phyloP scores from a whole-genome alignment of 64 coral and sea anemone genomes.

The Montipora cactus region DNA sequence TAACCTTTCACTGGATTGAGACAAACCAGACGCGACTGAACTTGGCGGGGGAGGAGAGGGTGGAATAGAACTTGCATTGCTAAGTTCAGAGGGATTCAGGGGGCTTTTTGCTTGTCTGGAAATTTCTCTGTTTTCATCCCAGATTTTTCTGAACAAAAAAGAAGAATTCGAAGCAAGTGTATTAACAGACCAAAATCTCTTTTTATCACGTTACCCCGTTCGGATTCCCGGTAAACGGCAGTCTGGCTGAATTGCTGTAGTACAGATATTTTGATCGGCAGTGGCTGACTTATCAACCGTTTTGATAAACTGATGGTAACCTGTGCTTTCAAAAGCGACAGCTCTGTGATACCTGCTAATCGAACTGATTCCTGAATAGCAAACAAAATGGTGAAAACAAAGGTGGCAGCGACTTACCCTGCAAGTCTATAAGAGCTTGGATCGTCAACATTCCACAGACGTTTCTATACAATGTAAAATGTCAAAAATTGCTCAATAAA shows the following conservation, averaged over 20 bases:
- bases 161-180: neutral
- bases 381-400: too few relatives aligned
- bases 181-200: neutral
- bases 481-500: too few relatives aligned
- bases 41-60: neutral
- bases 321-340: too few relatives aligned
- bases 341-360: too few relatives aligned
- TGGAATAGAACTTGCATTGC: neutral
- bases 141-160: slow-evolving; percentile 1
- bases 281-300: too few relatives aligned
- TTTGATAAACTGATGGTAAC: too few relatives aligned
- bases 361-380: too few relatives aligned
- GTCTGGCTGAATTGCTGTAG: too few relatives aligned
- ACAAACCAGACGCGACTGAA: neutral
- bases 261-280: too few relatives aligned
- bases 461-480: slow-evolving; percentile 65
- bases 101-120: neutral
- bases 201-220: neutral
- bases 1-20: slow-evolving; percentile 13
- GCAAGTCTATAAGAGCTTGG: slow-evolving; percentile 56
- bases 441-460: slow-evolving; percentile 80
- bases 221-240: neutral
- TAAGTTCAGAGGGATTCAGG: neutral
- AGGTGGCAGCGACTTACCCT: slow-evolving; percentile 58
- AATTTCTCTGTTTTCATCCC: neutral